A percentile compares a stretch with the other conserved stretches of the same genome.
phyloP scores from a whole-genome alignment of 2,113 vertebrate species.

The Cebus imitator region DNA sequence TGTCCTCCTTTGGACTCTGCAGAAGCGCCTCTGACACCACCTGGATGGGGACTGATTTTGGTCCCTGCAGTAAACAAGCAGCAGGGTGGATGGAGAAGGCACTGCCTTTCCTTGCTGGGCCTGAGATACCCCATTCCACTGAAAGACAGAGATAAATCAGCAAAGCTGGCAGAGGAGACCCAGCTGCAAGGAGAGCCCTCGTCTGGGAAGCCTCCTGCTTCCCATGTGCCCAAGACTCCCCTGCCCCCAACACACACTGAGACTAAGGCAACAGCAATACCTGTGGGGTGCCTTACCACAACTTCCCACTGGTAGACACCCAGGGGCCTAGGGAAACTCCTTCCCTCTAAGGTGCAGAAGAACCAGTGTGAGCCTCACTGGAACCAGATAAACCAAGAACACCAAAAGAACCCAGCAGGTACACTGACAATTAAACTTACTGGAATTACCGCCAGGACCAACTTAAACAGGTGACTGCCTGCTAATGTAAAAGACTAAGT shows the following conservation, averaged over 20 bases:
- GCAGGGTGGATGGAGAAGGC: not conserved
- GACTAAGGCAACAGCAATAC: rapidly evolving
- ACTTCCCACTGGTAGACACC: rapidly evolving
- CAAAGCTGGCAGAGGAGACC: not conserved
- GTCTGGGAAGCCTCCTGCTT: not conserved
- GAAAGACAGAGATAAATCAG: not conserved
- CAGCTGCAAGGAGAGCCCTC: no score
- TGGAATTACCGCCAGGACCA: rapidly evolving
- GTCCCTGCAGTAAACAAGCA: rapidly evolving
- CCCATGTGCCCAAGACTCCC: not conserved
- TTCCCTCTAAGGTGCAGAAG: no score
- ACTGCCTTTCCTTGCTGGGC: not conserved
- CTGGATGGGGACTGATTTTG: no score
- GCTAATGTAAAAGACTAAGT: rapidly evolving
- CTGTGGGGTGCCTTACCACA: rapidly evolving
- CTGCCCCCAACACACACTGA: no score
- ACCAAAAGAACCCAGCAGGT: not conserved
- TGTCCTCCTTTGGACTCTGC: rapidly evolving
- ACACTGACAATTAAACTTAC: no score
- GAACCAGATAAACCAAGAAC: not conserved
- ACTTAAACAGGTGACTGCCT: not conserved
- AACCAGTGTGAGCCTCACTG: not conserved
- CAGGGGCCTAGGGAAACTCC: not conserved
- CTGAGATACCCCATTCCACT: not conserved
- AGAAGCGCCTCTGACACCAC: not conserved